Conservation (phyloP, 2,113 vertebrate species). For the Asarcornis scutulata region DNA sequence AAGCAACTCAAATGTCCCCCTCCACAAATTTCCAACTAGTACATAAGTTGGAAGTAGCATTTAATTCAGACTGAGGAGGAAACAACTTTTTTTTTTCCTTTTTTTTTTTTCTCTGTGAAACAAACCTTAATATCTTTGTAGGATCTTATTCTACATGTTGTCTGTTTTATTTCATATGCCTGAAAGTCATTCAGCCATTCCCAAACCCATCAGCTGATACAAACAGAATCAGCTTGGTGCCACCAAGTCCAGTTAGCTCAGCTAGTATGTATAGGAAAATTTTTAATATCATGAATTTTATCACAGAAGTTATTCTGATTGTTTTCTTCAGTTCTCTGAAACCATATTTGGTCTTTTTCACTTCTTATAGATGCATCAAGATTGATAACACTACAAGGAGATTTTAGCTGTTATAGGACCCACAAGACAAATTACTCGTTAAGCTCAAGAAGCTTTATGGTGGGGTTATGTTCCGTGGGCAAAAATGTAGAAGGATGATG, state of each 20-base stretch:
- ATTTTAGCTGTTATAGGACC: background rate
- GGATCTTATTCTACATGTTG: background rate
- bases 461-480: background rate
- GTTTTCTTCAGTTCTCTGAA: background rate
- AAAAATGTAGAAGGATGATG: conserved; percentile 8
- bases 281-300: background rate
- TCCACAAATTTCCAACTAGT: background rate
- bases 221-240: background rate
- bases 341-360: background rate
- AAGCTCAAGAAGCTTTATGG: background rate
- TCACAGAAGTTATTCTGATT: background rate
- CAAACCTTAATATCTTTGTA: background rate
- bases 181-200: background rate
- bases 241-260: background rate
- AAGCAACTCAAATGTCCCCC: background rate
- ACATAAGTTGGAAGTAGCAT: background rate
- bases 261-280: background rate
- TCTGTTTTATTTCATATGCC: background rate
- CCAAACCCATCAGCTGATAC: background rate
- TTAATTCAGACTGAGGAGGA: background rate
- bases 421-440: conserved; percentile 22
- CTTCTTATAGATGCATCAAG: background rate
- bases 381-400: background rate
- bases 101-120: background rate
- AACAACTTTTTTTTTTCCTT: background rate